Conservation (phyloP, 92 coral and sea anemone species). For the Porites divaricata region DNA sequence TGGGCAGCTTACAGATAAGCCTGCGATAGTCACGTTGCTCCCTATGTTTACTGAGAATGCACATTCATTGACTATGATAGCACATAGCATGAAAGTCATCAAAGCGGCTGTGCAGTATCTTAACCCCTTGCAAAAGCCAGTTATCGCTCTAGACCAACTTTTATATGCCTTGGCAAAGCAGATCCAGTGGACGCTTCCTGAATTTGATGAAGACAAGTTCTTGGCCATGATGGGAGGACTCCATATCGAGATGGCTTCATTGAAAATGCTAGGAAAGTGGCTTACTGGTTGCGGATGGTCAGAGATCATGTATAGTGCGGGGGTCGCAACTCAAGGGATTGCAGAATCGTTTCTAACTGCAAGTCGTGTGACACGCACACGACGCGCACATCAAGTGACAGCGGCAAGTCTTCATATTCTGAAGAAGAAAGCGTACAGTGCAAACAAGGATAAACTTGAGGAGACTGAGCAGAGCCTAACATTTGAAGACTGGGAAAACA, state of each 20-base stretch:
- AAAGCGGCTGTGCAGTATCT: constrained; percentile 59
- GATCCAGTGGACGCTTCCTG: constrained; percentile 65
- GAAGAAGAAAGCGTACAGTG: constrained; percentile 54
- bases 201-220: constrained; percentile 58
- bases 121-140: constrained; percentile 63
- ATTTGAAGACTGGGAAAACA: constrained; percentile 50
- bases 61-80: constrained; percentile 58
- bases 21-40: constrained; percentile 55
- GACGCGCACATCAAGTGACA: constrained; percentile 72
- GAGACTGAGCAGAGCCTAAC: constrained; percentile 55
- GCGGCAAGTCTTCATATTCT: constrained; percentile 61
- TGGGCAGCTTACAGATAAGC: constrained; percentile 43
- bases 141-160: constrained; percentile 54
- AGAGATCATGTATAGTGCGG: constrained; percentile 53
- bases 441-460: constrained; percentile 36
- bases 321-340: constrained; percentile 67
- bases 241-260: constrained; percentile 60
- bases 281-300: constrained; percentile 64
- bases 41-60: constrained; percentile 68
- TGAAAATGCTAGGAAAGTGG: constrained; percentile 59
- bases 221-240: constrained; percentile 58
- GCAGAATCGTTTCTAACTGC: constrained; percentile 72
- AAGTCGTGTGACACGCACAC: constrained; percentile 66
- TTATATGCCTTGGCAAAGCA: constrained; percentile 61
- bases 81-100: constrained; percentile 57